Base-by-base conservation (phyloP, 1,140 invertebrate genomes). In the Neodiprion pinetum region DNA sequence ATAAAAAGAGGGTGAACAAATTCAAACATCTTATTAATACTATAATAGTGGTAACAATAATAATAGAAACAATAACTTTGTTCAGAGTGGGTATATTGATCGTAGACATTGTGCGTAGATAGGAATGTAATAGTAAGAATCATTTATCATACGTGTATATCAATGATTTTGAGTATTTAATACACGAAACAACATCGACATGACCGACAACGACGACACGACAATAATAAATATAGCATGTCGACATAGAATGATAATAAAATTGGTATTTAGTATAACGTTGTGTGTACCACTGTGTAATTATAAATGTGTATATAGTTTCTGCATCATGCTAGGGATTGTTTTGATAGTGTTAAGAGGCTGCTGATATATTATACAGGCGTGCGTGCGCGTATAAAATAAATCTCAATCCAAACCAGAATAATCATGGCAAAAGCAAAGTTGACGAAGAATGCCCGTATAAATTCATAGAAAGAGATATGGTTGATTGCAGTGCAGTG, bases 321-420 rank as follows among this genome's bases (percentile, higher is more conserved):
- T 11, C 14, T 7, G 67, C 11, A 21, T 69, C 67, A 28, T 47
- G 40, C 21, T 23, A 12, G 21, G 40, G 40, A 69, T 11, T 11
- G 67, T 7, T 23, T 12, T 21, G 40, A 17, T 14, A 14, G 40
- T 73, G 76, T 65, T 12, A 14, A 76, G 79, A 83, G 79, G 78
- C 77, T 78, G 71, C 70, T 48, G 77, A 67, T 73, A 68, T 40
- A 71, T 49, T 48, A n/a, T 48, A 71, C 7, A 69, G 11, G 17
- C 70, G 49, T 71, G 70, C 70, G 40, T 40, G 49, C 23, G 47
- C 40, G 49, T 8, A 48, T 71, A 17, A 14, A 17, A 7, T 23
- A 23, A 12, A 11, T 23, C 79, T 75, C 77, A 82, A 48, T 67
- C 68, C 67, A 70, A 69, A 71, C 68, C 47, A 75, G 61, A 70